Conservation (phyloP, 2,888 invertebrate species). For the Himalopsyche japonica region DNA sequence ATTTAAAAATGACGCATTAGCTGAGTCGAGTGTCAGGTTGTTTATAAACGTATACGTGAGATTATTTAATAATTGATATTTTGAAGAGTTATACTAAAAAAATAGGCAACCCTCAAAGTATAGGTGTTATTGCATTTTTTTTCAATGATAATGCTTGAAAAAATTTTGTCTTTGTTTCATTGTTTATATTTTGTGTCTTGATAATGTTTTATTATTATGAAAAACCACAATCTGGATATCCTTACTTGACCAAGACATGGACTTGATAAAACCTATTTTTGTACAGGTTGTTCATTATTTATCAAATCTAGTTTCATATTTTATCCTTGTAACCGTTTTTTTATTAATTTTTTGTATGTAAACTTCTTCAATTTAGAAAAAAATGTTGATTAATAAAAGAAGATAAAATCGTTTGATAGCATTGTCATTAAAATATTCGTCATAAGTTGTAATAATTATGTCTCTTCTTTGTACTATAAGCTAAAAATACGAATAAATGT, state of each 20-base stretch:
- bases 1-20: background rate
- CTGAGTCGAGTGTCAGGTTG: background rate
- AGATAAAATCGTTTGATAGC: background rate
- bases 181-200: too few species aligned
- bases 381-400: background rate
- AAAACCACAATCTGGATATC: too few species aligned
- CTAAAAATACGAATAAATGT: background rate
- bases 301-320: too few species aligned
- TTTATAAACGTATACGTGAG: background rate
- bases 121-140: background rate
- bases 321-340: too few species aligned
- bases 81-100: background rate
- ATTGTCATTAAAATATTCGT: background rate
- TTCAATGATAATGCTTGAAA: background rate
- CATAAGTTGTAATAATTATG: background rate
- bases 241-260: too few species aligned
- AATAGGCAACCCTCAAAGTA: background rate
- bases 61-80: background rate
- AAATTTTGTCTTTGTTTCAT: background rate
- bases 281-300: too few species aligned
- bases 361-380: too few species aligned
- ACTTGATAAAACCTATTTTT: too few species aligned
- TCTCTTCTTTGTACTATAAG: background rate
- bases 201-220: too few species aligned
- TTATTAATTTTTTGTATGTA: too few species aligned